These are phyloP conservation scores for Sapajus apella DNA, from an alignment of 2,113 vertebrate species.

Conservation along the genomic window DNA sequence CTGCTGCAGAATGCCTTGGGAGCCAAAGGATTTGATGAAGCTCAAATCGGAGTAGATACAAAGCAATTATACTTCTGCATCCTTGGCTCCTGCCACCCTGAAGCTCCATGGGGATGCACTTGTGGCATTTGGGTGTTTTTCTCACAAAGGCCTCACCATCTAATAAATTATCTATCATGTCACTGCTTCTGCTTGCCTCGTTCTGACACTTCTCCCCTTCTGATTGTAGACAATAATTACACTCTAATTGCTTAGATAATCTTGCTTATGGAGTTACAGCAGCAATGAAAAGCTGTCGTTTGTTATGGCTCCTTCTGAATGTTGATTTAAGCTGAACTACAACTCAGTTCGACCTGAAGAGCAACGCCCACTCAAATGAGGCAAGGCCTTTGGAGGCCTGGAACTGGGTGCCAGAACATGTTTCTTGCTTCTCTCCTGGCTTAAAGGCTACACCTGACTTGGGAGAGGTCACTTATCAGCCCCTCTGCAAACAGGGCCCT, in stretches of 20 bases:
- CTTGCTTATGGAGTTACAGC: background rate
- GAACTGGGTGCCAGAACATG: background rate
- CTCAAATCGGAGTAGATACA: background rate
- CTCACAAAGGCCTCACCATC: conserved; percentile 42
- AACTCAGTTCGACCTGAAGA: background rate
- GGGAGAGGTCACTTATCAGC: background rate
- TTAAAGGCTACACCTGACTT: background rate
- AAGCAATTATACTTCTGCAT: background rate
- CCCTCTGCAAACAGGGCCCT: background rate
- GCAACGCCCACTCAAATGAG: background rate
- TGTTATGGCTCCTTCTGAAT: background rate
- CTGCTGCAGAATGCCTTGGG: background rate
- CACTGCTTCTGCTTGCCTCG: background rate
- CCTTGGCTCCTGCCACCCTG: background rate
- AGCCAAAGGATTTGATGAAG: background rate
- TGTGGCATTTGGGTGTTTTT: conserved; percentile 34
- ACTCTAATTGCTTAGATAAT: conserved; percentile 25
- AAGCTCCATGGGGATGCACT: background rate
- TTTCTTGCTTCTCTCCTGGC: background rate
- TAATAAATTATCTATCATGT: conserved; percentile 30
- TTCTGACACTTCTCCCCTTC: conserved; percentile 25
- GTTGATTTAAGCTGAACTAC: background rate
- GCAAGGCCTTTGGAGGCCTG: background rate
- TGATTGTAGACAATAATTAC: background rate
- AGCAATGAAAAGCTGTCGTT: background rate